Conservation (phyloP, 2,888 invertebrate species). For the Mesorhabditis sp. region DNA sequence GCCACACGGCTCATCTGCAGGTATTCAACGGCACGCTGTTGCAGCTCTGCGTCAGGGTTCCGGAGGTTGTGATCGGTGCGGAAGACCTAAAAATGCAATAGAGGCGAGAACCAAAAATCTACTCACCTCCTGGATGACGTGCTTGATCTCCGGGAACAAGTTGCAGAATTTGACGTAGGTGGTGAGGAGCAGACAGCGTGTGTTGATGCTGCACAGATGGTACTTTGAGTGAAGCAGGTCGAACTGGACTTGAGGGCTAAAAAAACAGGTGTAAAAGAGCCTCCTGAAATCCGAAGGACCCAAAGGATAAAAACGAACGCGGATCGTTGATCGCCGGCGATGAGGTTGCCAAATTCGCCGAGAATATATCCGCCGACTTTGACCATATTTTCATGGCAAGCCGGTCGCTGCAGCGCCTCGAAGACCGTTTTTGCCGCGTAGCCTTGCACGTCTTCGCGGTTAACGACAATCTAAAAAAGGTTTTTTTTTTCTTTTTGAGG, state of each 20-base stretch:
- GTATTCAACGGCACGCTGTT: slow-evolving; percentile 96
- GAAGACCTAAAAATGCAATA: slow-evolving; percentile 58
- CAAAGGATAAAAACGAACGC: slow-evolving; percentile 53
- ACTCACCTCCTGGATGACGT: slow-evolving; percentile 82
- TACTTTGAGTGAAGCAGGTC: slow-evolving; percentile 96
- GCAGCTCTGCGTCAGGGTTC: slow-evolving; percentile 95
- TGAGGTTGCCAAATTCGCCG: slow-evolving; percentile 97
- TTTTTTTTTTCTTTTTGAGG: neutral
- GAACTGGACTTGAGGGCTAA: slow-evolving; percentile 91
- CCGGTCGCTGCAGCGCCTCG: slow-evolving; percentile 81
- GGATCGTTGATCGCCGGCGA: slow-evolving; percentile 95
- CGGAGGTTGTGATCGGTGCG: slow-evolving; percentile 82
- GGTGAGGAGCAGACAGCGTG: slow-evolving; percentile 88
- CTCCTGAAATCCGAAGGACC: neutral
- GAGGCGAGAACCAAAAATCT: neutral
- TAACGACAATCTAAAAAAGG: slow-evolving; percentile 84
- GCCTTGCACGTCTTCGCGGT: slow-evolving; percentile 97
- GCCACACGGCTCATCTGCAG: slow-evolving; percentile 91
- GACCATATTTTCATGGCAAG: slow-evolving; percentile 99
- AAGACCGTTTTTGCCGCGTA: slow-evolving; percentile 99
- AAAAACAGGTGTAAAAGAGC: slow-evolving; percentile 20
- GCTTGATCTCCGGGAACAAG: slow-evolving; percentile 95
- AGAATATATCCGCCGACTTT: slow-evolving; percentile 99
- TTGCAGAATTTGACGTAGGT: slow-evolving; percentile 99
- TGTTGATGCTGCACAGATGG: slow-evolving; percentile 93